A percentile compares a stretch with the other conserved stretches of the same genome.
Evolutionary conservation across 2,113 vertebrate genomes (phyloP).

Genomic region (Dissostichus mawsoni): DNA sequence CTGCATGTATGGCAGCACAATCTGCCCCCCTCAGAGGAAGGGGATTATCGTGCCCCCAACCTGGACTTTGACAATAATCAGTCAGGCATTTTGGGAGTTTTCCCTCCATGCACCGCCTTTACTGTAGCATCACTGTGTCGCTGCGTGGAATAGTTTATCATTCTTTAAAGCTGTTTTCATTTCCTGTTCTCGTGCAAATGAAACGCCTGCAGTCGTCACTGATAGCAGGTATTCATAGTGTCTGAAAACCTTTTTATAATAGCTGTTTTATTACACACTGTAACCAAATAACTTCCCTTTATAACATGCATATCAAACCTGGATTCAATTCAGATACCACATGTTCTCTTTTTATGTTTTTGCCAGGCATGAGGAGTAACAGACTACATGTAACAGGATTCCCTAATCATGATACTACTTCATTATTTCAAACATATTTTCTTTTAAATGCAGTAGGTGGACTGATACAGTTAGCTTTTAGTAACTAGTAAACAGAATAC

Average conservation of each 20-base stretch:
- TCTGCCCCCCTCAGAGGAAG: slow-evolving; percentile 66
- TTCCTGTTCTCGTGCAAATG: slow-evolving; percentile 33
- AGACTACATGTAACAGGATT: no score
- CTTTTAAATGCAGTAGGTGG: background rate
- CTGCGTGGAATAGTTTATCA: slow-evolving; percentile 47
- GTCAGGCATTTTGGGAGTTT: slow-evolving; percentile 72
- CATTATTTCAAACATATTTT: background rate
- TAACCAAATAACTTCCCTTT: background rate
- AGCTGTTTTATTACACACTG: background rate
- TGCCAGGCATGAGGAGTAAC: no score
- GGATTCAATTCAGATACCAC: background rate
- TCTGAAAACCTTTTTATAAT: background rate
- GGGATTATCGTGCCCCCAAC: slow-evolving; percentile 67
- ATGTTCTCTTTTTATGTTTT: no score
- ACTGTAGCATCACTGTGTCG: slow-evolving; percentile 52
- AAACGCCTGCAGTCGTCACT: slow-evolving; percentile 38
- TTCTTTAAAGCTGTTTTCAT: slow-evolving; percentile 34
- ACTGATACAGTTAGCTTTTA: background rate
- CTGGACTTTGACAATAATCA: slow-evolving; percentile 76
- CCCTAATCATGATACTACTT: no score
- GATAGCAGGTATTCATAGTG: slow-evolving; percentile 5
- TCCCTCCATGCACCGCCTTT: slow-evolving; percentile 54
- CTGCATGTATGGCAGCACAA: slow-evolving; percentile 61
- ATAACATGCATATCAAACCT: background rate
- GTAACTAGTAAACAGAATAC: no score